Evolutionary conservation across 2,113 vertebrate genomes (phyloP).

Genomic region (Tetrao urogallus): DNA sequence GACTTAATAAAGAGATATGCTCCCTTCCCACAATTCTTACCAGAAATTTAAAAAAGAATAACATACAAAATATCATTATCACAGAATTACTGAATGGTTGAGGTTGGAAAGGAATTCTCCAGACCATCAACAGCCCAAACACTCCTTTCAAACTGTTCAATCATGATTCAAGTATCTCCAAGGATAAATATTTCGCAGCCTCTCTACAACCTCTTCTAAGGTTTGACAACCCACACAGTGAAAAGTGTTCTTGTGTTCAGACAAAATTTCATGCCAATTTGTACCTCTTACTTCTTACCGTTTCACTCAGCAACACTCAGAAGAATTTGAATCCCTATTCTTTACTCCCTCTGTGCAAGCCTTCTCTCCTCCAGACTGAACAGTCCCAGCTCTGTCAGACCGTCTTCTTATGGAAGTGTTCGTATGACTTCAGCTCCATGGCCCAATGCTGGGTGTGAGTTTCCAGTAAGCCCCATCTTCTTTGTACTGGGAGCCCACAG

Average conservation of each 20-base stretch:
- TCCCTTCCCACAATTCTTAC: background rate
- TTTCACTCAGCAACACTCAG: background rate
- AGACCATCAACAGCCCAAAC: background rate
- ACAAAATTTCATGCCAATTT: background rate
- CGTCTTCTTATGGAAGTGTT: background rate
- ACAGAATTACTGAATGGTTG: background rate
- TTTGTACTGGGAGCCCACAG: background rate
- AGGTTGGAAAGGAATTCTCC: background rate
- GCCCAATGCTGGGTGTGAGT: background rate
- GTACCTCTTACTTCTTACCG: background rate
- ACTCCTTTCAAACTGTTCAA: background rate
- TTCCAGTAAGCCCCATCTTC: background rate
- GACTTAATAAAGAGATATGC: background rate
- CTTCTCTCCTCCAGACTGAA: background rate
- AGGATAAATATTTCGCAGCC: background rate
- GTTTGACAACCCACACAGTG: background rate
- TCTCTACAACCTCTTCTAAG: background rate
- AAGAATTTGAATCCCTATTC: background rate
- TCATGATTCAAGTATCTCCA: background rate
- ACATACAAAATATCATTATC: background rate
- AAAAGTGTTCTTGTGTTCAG: background rate
- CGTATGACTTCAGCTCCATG: background rate
- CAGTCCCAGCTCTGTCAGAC: background rate
- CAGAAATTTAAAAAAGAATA: background rate
- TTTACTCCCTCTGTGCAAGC: background rate